phyloP scores from a whole-genome alignment of 2,797 vertebrate species.

The Sebastolobus altivelis region DNA sequence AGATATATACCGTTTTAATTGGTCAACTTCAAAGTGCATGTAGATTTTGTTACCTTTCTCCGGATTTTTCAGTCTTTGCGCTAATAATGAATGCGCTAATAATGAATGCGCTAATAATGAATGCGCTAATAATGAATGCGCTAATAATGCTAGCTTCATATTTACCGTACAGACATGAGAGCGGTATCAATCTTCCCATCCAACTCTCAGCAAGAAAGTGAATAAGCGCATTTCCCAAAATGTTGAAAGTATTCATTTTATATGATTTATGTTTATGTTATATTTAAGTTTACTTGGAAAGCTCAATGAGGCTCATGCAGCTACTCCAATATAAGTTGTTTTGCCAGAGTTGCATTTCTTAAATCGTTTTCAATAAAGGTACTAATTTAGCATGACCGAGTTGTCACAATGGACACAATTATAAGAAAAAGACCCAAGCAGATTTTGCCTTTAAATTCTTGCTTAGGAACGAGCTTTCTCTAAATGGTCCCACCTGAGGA shows the following conservation, averaged over 20 bases:
- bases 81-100: background rate
- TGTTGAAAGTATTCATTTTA: background rate
- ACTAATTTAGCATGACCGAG: background rate
- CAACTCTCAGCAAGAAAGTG: background rate
- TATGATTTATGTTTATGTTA: background rate
- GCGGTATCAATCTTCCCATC: accelerated
- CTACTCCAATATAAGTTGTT: background rate
- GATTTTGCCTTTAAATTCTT: constrained; percentile 25
- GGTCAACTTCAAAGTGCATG: background rate
- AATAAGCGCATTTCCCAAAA: background rate
- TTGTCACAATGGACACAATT: background rate
- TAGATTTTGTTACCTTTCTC: background rate
- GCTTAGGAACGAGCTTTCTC: constrained; percentile 49
- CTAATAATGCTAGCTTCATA: background rate
- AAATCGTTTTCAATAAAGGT: background rate
- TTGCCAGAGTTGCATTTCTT: background rate
- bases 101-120: background rate
- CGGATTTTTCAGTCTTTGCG: background rate
- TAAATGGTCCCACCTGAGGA: constrained; percentile 70
- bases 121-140: background rate
- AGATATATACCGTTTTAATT: background rate
- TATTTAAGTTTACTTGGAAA: background rate
- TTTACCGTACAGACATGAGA: background rate
- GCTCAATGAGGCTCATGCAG: background rate
- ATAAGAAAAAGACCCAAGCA: background rate